phyloP scores from a whole-genome alignment of 2,888 invertebrate species.

The Drosophila yooni region DNA sequence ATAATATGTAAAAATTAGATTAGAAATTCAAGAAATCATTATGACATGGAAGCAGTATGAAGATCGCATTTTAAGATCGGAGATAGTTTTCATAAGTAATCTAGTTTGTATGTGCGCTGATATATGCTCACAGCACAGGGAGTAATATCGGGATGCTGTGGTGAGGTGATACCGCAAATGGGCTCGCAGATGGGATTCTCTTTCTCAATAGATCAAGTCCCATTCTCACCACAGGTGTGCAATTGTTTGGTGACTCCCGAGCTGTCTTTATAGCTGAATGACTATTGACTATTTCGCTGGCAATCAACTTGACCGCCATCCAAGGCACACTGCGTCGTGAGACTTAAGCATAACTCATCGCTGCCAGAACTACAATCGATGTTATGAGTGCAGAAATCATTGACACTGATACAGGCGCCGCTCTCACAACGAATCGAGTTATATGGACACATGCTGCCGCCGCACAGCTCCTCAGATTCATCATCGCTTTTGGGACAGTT shows the following conservation, averaged over 20 bases:
- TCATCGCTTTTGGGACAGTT: conserved; percentile 71
- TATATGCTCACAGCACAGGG: conserved; percentile 72
- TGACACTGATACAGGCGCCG: conserved; percentile 57
- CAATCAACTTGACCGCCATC: conserved; percentile 7
- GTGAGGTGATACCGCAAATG: conserved; percentile 63
- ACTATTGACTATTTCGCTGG: neutral
- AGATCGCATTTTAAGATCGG: neutral
- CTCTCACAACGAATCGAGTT: conserved; percentile 62
- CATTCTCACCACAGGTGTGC: conserved; percentile 57
- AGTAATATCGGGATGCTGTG: conserved; percentile 44
- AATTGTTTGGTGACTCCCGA: neutral
- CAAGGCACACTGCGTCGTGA: conserved; percentile 4
- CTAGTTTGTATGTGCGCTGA: neutral
- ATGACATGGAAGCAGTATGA: neutral
- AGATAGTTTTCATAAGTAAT: neutral
- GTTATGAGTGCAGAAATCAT: conserved; percentile 23
- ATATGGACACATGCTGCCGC: conserved; percentile 61
- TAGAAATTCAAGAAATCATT: neutral
- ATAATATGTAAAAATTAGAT: neutral
- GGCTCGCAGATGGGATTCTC: conserved; percentile 65
- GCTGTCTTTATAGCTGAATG: conserved; percentile 33
- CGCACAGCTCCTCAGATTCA: conserved; percentile 68
- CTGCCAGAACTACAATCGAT: conserved; percentile 47
- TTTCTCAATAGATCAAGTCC: conserved; percentile 63
- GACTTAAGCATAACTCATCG: conserved; percentile 35